These are phyloP conservation scores for Melinopterus prodromus DNA, from an alignment of 2,888 invertebrate genomes.

Conservation along the genomic window DNA sequence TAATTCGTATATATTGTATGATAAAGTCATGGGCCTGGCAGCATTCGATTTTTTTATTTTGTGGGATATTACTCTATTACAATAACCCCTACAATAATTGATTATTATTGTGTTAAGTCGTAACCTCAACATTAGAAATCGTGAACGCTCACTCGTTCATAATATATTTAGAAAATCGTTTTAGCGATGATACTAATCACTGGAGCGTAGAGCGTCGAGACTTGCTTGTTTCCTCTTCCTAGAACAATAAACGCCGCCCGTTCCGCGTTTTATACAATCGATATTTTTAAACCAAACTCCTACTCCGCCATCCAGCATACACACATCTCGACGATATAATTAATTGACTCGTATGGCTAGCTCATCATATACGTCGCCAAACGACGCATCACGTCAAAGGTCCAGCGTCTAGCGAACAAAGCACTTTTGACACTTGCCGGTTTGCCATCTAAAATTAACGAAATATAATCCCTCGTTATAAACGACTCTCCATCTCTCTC, in stretches of 20 bases:
- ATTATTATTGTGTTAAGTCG: not conserved
- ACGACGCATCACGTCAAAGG: not conserved
- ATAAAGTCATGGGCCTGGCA: too few species aligned
- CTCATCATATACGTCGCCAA: not conserved
- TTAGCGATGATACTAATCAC: not conserved
- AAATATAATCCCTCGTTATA: not conserved
- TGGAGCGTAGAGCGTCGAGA: not conserved
- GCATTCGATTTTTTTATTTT: too few species aligned
- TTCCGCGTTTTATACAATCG: constrained; percentile 4
- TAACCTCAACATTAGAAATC: not conserved
- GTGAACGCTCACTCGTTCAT: not conserved
- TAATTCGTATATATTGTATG: too few species aligned
- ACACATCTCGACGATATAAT: not conserved
- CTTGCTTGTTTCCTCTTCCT: not conserved
- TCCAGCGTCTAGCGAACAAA: not conserved
- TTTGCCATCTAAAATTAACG: constrained; percentile 4
- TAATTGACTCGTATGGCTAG: not conserved
- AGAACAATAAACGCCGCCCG: not conserved
- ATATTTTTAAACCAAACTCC: not conserved
- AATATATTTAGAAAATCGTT: not conserved
- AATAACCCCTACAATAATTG: not conserved
- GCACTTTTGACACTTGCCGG: not conserved
- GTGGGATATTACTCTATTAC: too few species aligned
- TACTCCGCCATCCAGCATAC: not conserved
- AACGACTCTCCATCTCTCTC: too few species aligned